phyloP scores from a whole-genome alignment of 2,888 invertebrate genomes.

The Corbicula japonica region DNA sequence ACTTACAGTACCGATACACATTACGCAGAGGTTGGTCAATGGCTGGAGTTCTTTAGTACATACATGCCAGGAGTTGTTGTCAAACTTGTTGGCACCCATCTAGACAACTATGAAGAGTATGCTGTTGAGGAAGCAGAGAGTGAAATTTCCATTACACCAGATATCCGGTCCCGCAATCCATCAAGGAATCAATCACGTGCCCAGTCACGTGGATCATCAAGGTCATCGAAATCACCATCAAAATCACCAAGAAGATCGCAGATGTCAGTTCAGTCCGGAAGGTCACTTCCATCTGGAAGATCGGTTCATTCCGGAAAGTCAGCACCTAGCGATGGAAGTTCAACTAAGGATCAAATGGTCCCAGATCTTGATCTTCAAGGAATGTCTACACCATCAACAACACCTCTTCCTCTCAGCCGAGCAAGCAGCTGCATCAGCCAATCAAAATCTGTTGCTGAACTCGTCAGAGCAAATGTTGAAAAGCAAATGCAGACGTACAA shows the following conservation, averaged over 20 bases:
- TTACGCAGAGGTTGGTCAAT: slow-evolving; percentile 78
- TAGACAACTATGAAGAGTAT: slow-evolving; percentile 74
- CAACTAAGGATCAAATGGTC: slow-evolving; percentile 14
- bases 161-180: no score
- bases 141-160: slow-evolving; percentile 30
- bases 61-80: slow-evolving; percentile 83
- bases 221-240: no score
- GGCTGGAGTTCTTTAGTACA: slow-evolving; percentile 80
- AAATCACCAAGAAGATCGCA: slow-evolving; percentile 9
- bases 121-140: slow-evolving; percentile 62
- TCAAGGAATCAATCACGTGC: slow-evolving; percentile 33
- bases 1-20: slow-evolving; percentile 74
- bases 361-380: slow-evolving; percentile 26
- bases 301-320: slow-evolving; percentile 31
- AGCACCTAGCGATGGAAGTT: slow-evolving; percentile 23
- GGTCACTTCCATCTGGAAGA: slow-evolving; percentile 28
- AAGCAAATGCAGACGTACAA: slow-evolving; percentile 71
- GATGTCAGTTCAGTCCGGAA: slow-evolving; percentile 25
- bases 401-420: slow-evolving; percentile 25
- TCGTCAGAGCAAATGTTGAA: slow-evolving; percentile 70
- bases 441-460: slow-evolving; percentile 60
- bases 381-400: slow-evolving; percentile 24
- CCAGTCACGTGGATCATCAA: slow-evolving; percentile 17
- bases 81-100: slow-evolving; percentile 84
- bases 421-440: slow-evolving; percentile 40